phyloP scores from a whole-genome alignment of 2,888 invertebrate species.

The Esperia sulphurella region DNA sequence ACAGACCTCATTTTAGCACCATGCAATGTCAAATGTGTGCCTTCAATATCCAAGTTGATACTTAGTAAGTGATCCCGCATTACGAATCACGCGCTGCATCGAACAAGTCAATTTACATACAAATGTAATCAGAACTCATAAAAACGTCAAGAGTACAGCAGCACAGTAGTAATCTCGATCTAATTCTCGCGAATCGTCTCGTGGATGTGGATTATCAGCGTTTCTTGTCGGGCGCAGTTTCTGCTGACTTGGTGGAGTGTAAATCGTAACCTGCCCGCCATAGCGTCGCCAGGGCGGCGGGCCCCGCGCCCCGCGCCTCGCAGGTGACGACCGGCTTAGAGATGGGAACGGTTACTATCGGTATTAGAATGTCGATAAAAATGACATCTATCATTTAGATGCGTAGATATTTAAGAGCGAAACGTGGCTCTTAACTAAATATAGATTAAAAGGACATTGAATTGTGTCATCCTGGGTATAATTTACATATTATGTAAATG shows the following conservation, averaged over 20 bases:
- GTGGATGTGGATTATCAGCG: slow-evolving; percentile 76
- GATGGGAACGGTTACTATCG: slow-evolving; percentile 11
- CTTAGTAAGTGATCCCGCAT: not conserved
- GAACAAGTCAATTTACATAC: slow-evolving; percentile 35
- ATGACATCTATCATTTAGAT: too few relatives aligned
- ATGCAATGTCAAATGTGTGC: too few relatives aligned
- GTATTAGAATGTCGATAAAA: not conserved
- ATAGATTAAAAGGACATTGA: too few relatives aligned
- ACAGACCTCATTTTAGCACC: too few relatives aligned
- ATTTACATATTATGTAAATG: too few relatives aligned
- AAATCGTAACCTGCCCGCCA: slow-evolving; percentile 80
- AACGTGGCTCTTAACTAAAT: too few relatives aligned
- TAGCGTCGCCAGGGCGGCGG: slow-evolving; percentile 58
- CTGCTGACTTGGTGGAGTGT: slow-evolving; percentile 77
- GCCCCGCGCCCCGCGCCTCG: slow-evolving; percentile 41
- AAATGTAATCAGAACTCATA: slow-evolving; percentile 53
- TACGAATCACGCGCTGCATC: not conserved
- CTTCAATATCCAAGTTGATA: too few relatives aligned
- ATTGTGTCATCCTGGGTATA: too few relatives aligned
- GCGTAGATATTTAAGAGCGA: too few relatives aligned
- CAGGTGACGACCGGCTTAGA: slow-evolving; percentile 69
- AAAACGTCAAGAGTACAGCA: slow-evolving; percentile 44
- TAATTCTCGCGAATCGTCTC: slow-evolving; percentile 71
- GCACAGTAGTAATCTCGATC: slow-evolving; percentile 65
- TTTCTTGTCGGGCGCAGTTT: slow-evolving; percentile 69